Evolutionary conservation across 2,113 vertebrate species (phyloP), one percentile per base, ranked within the genome.

Genomic region (Ochotona curzoniae): DNA sequence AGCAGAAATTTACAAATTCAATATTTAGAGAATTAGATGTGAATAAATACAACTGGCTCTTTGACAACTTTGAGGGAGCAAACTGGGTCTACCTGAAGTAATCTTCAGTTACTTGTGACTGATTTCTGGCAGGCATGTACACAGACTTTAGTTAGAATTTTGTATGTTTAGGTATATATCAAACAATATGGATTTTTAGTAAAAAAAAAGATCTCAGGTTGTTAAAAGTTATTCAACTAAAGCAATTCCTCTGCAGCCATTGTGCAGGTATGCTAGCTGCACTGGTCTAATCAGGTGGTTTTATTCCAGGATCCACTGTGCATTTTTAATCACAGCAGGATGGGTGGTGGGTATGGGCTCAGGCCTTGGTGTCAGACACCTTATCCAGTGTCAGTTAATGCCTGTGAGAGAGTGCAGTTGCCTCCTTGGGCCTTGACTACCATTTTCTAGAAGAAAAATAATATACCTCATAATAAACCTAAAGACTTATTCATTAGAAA

Each of bases 191-290:
- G 2, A 7, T 7, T 30, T 17, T 8, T 66, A 54, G 2, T 18
- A 69, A 67, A 20, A 79, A 69, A 4, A 4, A n/a, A n/a, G n/a
- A n/a, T n/a, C 35, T 69, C 28, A 89, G 8, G 10, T 51, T n/a
- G 23, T 8, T 5, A 57, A 23, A 38, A 28, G 23, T 54, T 35
- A 74, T 21, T 32, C 25, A 82, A 30, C 21, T 64, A 21, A 51
- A 38, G 1, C 23, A 18, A 35, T 8, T 30, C 0, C 0, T 11
- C 0, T 3, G 20, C 11, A 51, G 21, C 0, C 23, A 13, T 25
- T 66, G 8, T 21, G 1, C n/a, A 38, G 17, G 9, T 69, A 20
- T 25, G 25, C 0, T 7, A 4, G 23, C 44, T 44, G 38, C 38
- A 44, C 38, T 44, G 38, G 6, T 7, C 20, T 8, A n/a, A 1